Evolutionary conservation across 2,888 invertebrate genomes (phyloP).

Genomic region (Lithophane semibrunnea): DNA sequence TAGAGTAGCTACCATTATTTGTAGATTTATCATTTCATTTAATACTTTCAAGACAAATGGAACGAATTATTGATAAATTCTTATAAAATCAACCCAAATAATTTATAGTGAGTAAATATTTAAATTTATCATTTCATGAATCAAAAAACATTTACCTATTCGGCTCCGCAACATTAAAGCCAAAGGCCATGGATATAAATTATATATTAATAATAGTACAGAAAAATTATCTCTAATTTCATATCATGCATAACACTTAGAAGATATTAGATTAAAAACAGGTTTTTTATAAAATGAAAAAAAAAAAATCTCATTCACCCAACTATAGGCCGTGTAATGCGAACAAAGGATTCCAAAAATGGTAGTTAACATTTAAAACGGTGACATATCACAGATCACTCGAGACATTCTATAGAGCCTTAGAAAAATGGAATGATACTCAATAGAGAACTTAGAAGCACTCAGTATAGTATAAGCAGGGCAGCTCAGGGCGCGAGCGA

Average conservation of each 20-base stretch:
- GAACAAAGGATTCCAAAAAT: conserved; percentile 54
- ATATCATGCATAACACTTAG: conserved; percentile 59
- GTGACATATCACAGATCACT: conserved; percentile 80
- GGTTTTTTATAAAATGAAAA: conserved; percentile 48
- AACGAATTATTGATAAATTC: conserved; percentile 53
- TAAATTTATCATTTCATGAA: conserved; percentile 58
- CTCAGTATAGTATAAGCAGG: conserved; percentile 13
- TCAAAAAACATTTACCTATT: conserved; percentile 46
- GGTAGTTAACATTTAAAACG: conserved; percentile 61
- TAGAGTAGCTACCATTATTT: conserved; percentile 77
- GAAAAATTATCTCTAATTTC: conserved; percentile 54
- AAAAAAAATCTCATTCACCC: conserved; percentile 52
- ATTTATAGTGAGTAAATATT: conserved; percentile 50
- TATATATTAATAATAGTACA: conserved; percentile 47
- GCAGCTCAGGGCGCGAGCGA: conserved; percentile 76
- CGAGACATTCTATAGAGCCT: conserved; percentile 66
- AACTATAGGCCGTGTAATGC: conserved; percentile 51
- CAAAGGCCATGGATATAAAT: conserved; percentile 47
- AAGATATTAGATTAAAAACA: conserved; percentile 39
- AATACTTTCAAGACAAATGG: conserved; percentile 59
- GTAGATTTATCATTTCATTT: conserved; percentile 64
- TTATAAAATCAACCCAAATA: conserved; percentile 52
- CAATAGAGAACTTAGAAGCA: conserved; percentile 44
- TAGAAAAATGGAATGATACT: conserved; percentile 69
- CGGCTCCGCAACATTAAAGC: conserved; percentile 36